Conservation (phyloP, 1,140 invertebrate genomes). For the Drosophila baimaii region DNA sequence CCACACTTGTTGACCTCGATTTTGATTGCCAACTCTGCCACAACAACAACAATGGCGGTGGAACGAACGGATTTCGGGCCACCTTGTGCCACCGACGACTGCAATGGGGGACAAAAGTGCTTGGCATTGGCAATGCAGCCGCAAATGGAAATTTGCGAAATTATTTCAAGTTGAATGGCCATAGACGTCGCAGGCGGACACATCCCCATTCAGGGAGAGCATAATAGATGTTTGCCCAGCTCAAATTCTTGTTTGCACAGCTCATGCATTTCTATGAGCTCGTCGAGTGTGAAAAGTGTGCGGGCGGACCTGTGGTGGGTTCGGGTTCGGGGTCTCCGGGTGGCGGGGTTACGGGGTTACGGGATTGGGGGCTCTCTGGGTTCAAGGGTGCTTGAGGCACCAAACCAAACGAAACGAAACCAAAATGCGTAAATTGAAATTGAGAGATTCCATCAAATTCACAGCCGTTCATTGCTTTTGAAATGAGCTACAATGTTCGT, state of each 20-base stretch:
- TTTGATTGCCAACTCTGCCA: slow-evolving; percentile 19
- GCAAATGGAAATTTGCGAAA: slow-evolving; percentile 73
- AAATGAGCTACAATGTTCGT: slow-evolving; percentile 84
- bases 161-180: slow-evolving; percentile 74
- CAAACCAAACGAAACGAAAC: slow-evolving; percentile 41
- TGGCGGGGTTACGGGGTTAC: slow-evolving; percentile 6
- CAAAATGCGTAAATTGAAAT: slow-evolving; percentile 70
- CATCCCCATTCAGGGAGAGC: slow-evolving; percentile 56
- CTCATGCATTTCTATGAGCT: slow-evolving; percentile 48
- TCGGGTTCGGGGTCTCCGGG: not conserved
- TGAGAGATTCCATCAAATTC: slow-evolving; percentile 81
- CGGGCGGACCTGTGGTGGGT: not conserved
- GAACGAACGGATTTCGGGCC: not conserved
- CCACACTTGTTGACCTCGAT: slow-evolving; percentile 53
- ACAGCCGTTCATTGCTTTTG: slow-evolving; percentile 84
- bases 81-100: slow-evolving; percentile 18
- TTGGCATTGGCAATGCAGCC: slow-evolving; percentile 38
- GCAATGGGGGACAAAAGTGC: slow-evolving; percentile 23
- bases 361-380: slow-evolving; percentile 34
- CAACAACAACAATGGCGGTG: slow-evolving; percentile 21
- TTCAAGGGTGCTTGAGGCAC: slow-evolving; percentile 51
- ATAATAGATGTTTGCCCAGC: slow-evolving; percentile 74
- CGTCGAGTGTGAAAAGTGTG: slow-evolving; percentile 47
- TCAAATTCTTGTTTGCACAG: slow-evolving; percentile 62
- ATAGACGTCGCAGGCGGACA: slow-evolving; percentile 43